Conservation (phyloP, 2,113 vertebrate species). For the Desmodus rotundus region DNA sequence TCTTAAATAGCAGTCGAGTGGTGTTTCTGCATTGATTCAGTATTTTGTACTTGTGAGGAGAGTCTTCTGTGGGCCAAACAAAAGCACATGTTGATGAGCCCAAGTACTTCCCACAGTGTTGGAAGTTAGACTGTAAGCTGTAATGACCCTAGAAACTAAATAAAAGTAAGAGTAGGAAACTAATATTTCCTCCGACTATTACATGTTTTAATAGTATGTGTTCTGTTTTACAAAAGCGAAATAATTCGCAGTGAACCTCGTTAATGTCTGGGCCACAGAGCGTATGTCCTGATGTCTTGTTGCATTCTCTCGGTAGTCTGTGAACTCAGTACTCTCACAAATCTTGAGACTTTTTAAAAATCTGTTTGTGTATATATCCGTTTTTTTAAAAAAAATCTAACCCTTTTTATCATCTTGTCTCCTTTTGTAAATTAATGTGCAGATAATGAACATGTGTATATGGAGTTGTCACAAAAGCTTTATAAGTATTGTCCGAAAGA, state of each 20-base stretch:
- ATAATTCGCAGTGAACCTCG: not conserved
- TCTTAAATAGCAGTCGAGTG: not conserved
- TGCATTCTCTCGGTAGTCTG: not conserved
- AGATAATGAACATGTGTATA: conserved; percentile 99
- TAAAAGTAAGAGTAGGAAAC: not conserved
- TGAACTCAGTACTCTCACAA: not conserved
- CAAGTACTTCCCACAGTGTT: not conserved
- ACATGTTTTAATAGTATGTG: not conserved
- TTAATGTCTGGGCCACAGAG: not conserved
- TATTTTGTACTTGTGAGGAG: not conserved
- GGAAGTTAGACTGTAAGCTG: not conserved
- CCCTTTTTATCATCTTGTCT: not conserved
- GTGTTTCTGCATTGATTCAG: not conserved
- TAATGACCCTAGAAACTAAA: not conserved
- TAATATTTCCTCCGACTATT: not conserved
- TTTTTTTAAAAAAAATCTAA: conserved; percentile 30
- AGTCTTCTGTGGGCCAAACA: not conserved
- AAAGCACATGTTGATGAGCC: conserved; percentile 5
- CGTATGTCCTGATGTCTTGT: not conserved
- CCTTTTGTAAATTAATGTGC: conserved; percentile 23
- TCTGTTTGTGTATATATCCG: not conserved
- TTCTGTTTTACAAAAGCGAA: conserved; percentile 10
- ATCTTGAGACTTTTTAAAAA: not conserved
- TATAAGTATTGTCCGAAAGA: conserved; percentile 99
- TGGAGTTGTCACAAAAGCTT: conserved; percentile 97